A percentile compares a stretch with the other conserved stretches of the same genome.
Conservation (phyloP, 2,888 invertebrate species). For the Euplexia lucipara region DNA sequence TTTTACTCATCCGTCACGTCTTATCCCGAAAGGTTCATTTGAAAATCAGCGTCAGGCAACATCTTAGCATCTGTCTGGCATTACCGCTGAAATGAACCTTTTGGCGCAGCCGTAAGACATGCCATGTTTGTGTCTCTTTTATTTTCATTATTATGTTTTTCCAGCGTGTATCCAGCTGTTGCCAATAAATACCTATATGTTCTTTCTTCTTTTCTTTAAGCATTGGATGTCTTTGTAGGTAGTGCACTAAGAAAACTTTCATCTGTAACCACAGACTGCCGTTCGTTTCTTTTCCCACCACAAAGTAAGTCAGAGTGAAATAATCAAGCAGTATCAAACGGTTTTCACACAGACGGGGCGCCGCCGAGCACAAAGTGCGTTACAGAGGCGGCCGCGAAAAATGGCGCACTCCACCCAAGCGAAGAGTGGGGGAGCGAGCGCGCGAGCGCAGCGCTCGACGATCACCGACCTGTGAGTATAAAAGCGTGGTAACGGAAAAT, state of each 20-base stretch:
- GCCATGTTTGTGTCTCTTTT: too few relatives aligned
- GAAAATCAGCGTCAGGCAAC: too few relatives aligned
- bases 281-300: background rate
- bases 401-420: conserved; percentile 76
- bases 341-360: conserved; percentile 74
- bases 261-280: background rate
- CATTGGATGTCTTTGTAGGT: too few relatives aligned
- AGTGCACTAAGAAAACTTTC: background rate
- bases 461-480: conserved; percentile 74
- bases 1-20: too few relatives aligned
- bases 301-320: conserved; percentile 7
- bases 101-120: too few relatives aligned
- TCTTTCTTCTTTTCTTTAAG: too few relatives aligned
- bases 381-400: conserved; percentile 78
- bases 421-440: conserved; percentile 80
- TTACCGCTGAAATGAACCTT: too few relatives aligned
- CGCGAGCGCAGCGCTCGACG: conserved; percentile 67
- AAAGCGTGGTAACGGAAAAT: background rate
- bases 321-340: conserved; percentile 30
- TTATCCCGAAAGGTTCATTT: too few relatives aligned
- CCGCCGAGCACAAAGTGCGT: conserved; percentile 76
- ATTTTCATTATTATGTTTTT: too few relatives aligned
- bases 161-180: too few relatives aligned
- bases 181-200: too few relatives aligned
- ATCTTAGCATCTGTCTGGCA: too few relatives aligned